A percentile compares a stretch with the other conserved stretches of the same genome.
These are phyloP conservation scores for Pteropus rufus DNA, from an alignment of 2,797 vertebrate species.

Conservation along the genomic window DNA sequence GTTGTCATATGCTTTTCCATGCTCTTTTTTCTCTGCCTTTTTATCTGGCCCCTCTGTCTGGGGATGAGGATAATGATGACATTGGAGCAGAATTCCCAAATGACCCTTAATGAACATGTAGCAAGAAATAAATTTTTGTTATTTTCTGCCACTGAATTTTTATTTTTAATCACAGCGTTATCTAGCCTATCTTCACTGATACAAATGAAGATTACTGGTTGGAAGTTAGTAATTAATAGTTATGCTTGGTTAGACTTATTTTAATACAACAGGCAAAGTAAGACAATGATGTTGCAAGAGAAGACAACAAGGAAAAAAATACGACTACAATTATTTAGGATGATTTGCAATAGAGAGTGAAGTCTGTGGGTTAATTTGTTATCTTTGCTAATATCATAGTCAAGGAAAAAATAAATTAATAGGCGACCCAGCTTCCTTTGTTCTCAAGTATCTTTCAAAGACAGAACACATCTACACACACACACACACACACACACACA, in stretches of 20 bases:
- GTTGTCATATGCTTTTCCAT: background rate
- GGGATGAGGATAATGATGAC: background rate
- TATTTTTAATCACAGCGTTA: background rate
- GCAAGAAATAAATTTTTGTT: slow-evolving; percentile 22
- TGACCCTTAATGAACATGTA: background rate
- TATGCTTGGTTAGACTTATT: background rate
- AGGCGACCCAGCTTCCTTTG: background rate
- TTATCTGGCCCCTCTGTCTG: background rate
- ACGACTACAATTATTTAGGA: background rate
- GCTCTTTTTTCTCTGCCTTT: background rate
- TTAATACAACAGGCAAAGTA: slow-evolving; percentile 19
- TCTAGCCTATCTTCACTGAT: slow-evolving; percentile 13
- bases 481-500: background rate
- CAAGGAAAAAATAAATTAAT: slow-evolving; percentile 43
- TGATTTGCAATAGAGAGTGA: slow-evolving; percentile 18
- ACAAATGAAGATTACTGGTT: slow-evolving; percentile 37
- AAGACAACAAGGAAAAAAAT: slow-evolving; percentile 32
- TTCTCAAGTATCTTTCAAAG: slow-evolving; percentile 19
- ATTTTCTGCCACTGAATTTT: background rate
- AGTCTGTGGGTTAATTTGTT: background rate
- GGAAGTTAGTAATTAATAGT: slow-evolving; percentile 16
- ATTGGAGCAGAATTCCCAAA: background rate
- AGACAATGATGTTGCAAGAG: background rate
- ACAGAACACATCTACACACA: background rate
- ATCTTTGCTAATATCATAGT: slow-evolving; percentile 28